These are phyloP conservation scores for Alosa alosa DNA, from an alignment of 2,113 vertebrate genomes.

Conservation along the genomic window DNA sequence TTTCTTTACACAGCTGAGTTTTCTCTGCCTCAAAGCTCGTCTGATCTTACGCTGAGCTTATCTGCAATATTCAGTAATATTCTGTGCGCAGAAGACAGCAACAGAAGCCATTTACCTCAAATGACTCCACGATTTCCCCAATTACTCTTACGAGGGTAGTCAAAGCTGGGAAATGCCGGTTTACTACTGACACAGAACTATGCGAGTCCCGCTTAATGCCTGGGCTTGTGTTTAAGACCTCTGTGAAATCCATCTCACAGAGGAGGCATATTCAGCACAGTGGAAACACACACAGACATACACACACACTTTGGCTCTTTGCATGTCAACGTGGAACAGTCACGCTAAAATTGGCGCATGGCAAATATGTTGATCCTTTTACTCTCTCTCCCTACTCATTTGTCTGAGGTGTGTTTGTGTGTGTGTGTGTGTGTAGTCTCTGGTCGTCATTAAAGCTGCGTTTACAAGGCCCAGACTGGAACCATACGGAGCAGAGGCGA, in stretches of 20 bases:
- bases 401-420: not conserved
- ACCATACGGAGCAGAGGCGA: not conserved
- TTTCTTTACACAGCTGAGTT: not conserved
- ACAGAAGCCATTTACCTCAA: not conserved
- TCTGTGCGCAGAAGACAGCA: not conserved
- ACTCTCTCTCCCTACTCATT: not conserved
- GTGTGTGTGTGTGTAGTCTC: not conserved
- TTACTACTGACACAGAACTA: not conserved
- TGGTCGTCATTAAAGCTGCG: not conserved
- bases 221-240: not conserved
- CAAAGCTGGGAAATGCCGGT: not conserved
- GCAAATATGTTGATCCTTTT: not conserved
- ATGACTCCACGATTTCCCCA: not conserved
- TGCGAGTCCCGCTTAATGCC: not conserved
- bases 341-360: not conserved
- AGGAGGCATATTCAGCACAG: not conserved
- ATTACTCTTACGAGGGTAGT: not conserved
- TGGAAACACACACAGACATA: conserved; percentile 15
- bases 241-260: conserved; percentile 7
- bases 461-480: not conserved
- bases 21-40: not conserved
- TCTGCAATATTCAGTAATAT: not conserved
- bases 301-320: not conserved
- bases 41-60: not conserved
- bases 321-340: not conserved